Evolutionary conservation across 2,888 invertebrate genomes (phyloP).

Genomic region (Andrena dorsata): DNA sequence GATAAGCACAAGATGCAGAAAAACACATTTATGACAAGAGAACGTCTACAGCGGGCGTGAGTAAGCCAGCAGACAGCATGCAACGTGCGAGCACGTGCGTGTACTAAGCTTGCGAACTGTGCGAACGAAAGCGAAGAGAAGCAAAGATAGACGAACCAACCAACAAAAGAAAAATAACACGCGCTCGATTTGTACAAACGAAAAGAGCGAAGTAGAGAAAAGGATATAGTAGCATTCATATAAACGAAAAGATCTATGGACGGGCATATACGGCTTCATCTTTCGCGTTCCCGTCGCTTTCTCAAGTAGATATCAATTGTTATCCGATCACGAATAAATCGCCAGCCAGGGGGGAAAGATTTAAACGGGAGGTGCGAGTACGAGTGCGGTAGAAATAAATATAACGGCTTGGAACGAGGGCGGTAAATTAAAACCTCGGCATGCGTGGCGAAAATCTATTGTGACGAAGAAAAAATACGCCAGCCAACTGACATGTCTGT

Average conservation of each 20-base stretch:
- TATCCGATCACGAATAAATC: neutral
- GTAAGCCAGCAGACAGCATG: neutral
- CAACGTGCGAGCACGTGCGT: neutral
- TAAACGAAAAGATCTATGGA: no score
- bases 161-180: neutral
- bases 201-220: no score
- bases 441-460: constrained; percentile 19
- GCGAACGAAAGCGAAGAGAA: neutral
- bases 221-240: no score
- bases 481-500: neutral
- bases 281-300: no score
- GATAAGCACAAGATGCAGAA: constrained; percentile 68
- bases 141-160: neutral
- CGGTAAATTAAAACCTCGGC: neutral
- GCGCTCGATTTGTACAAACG: neutral
- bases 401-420: neutral
- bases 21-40: constrained; percentile 10
- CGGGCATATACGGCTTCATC: no score
- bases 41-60: neutral
- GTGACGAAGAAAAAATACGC: neutral
- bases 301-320: neutral
- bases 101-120: no score
- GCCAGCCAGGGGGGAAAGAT: neutral
- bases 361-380: neutral
- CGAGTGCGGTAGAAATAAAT: neutral